Conservation (phyloP, 1,140 invertebrate species). For the Octopus sinensis region DNA sequence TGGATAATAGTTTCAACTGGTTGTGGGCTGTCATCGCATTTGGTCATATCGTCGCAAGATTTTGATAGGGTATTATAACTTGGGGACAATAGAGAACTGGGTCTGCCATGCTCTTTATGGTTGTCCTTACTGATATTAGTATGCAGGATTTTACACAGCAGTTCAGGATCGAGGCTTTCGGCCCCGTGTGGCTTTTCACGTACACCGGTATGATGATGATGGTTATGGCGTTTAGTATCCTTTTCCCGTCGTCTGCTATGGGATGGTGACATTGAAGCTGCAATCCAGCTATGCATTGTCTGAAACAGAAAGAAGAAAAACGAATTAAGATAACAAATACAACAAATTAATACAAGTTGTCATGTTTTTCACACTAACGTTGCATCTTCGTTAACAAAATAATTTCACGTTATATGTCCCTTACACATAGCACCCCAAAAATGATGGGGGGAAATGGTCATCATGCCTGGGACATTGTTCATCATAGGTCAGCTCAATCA, state of each 20-base stretch:
- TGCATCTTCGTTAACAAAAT: too few species aligned
- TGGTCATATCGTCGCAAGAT: conserved; percentile 1
- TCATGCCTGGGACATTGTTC: too few species aligned
- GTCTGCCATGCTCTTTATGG: background rate
- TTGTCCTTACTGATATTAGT: background rate
- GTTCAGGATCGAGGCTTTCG: background rate
- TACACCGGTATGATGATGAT: background rate
- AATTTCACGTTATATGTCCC: too few species aligned
- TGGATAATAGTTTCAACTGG: background rate
- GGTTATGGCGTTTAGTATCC: background rate
- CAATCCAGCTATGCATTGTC: conserved; percentile 5
- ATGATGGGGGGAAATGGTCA: too few species aligned
- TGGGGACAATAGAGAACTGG: background rate
- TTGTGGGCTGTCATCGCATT: background rate
- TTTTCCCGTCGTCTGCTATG: background rate
- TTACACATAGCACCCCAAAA: too few species aligned
- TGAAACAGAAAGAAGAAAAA: background rate
- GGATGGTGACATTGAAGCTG: background rate
- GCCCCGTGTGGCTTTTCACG: background rate
- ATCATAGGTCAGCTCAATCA: too few species aligned
- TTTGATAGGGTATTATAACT: background rate
- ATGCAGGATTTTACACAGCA: background rate
- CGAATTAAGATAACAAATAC: background rate
- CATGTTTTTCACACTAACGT: too few species aligned
- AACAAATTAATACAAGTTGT: too few species aligned